These are phyloP conservation scores for Cheilosia scutellata DNA, from an alignment of 2,888 invertebrate species.

Conservation along the genomic window DNA sequence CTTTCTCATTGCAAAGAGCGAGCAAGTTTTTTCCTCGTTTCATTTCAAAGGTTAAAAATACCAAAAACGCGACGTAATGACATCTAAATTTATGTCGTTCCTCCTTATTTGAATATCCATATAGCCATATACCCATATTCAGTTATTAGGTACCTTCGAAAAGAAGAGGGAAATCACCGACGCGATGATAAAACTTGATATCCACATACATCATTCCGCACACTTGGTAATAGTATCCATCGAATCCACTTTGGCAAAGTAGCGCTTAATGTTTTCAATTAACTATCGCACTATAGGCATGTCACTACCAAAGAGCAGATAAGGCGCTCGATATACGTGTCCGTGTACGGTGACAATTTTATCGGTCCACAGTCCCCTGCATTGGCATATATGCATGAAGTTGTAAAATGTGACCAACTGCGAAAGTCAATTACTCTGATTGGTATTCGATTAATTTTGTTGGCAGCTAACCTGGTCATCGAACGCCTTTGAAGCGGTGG, in stretches of 20 bases:
- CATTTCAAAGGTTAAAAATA: no score
- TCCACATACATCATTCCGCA: not conserved
- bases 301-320: slow-evolving; percentile 8
- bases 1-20: no score
- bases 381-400: slow-evolving; percentile 20
- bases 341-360: slow-evolving; percentile 16
- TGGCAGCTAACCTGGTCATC: slow-evolving; percentile 41
- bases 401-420: slow-evolving; percentile 45
- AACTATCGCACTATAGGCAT: slow-evolving; percentile 24
- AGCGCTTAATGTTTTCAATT: slow-evolving; percentile 39
- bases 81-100: no score
- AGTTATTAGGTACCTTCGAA: no score
- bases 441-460: slow-evolving; percentile 61
- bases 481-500: slow-evolving; percentile 18
- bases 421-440: slow-evolving; percentile 52
- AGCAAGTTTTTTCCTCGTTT: no score
- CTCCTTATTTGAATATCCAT: no score
- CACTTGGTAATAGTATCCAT: not conserved
- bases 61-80: no score
- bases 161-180: no score
- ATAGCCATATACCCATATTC: no score
- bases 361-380: slow-evolving; percentile 15
- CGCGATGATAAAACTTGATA: no score
- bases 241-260: slow-evolving; percentile 10
- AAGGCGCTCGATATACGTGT: slow-evolving; percentile 12